phyloP scores from a whole-genome alignment of 2,888 invertebrate genomes.

The Entomobrya proxima region DNA sequence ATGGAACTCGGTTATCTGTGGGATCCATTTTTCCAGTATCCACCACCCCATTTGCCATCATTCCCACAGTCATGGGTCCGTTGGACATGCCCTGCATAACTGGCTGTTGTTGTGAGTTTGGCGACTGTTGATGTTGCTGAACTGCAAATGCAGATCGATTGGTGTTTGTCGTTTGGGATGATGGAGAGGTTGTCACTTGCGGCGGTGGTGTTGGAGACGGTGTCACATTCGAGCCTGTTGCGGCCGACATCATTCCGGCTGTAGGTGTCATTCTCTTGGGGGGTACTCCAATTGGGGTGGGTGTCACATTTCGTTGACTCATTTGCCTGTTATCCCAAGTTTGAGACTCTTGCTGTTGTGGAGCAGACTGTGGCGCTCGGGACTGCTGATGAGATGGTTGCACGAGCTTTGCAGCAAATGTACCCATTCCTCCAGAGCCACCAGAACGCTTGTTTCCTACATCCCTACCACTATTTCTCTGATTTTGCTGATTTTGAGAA shows the following conservation, averaged over 20 bases:
- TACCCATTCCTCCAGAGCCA: constrained; percentile 45
- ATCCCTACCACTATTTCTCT: constrained; percentile 17
- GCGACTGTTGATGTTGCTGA: constrained; percentile 39
- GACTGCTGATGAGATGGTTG: constrained; percentile 37
- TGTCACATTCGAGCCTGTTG: constrained; percentile 36
- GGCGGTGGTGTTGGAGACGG: constrained; percentile 62
- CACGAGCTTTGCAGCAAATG: constrained; percentile 71
- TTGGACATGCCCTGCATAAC: constrained; percentile 31
- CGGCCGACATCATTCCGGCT: constrained; percentile 20
- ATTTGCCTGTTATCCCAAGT: constrained; percentile 61
- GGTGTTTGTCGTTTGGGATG: neutral
- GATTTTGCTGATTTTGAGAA: constrained; percentile 48
- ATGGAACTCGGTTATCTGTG: neutral
- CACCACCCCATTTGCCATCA: constrained; percentile 52
- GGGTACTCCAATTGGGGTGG: constrained; percentile 60
- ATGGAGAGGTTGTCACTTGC: constrained; percentile 46
- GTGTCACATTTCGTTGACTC: constrained; percentile 58
- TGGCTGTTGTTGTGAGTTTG: neutral
- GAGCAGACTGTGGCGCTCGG: constrained; percentile 7
- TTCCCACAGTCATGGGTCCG: constrained; percentile 43
- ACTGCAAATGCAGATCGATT: neutral
- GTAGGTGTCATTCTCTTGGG: constrained; percentile 62
- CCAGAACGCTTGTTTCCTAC: constrained; percentile 28
- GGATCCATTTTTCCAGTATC: constrained; percentile 9
- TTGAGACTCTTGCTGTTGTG: constrained; percentile 20